These are phyloP conservation scores for Acipenser oxyrinchus DNA, from an alignment of 2,797 vertebrate species.

Conservation along the genomic window DNA sequence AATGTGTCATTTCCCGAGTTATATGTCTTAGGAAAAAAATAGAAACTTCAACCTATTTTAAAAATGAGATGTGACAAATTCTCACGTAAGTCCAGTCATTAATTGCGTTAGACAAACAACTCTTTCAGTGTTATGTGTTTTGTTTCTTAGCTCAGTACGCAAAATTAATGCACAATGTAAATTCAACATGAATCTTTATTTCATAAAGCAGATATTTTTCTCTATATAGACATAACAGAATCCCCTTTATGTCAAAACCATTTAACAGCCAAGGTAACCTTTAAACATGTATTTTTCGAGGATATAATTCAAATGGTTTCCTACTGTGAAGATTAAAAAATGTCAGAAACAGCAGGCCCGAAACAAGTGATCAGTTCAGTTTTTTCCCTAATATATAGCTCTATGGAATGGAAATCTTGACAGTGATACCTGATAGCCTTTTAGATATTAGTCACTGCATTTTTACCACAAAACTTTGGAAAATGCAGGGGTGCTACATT, in stretches of 20 bases:
- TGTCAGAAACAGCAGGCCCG: constrained; percentile 6
- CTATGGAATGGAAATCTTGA: constrained; percentile 16
- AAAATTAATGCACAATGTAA: no score
- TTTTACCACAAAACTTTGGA: constrained; percentile 5
- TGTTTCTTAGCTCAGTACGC: no score
- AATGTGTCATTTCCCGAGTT: constrained; percentile 29
- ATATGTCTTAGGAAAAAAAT: not conserved
- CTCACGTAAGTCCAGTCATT: no score
- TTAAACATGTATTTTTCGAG: not conserved
- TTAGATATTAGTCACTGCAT: constrained; percentile 16
- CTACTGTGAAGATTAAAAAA: constrained; percentile 17
- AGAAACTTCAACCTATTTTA: not conserved
- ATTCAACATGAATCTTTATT: no score
- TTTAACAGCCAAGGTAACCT: not conserved
- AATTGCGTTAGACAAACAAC: no score
- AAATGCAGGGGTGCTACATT: not conserved
- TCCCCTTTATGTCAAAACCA: no score
- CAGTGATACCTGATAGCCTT: constrained; percentile 14
- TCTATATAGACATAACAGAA: no score
- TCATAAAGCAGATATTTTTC: no score
- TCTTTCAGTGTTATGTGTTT: no score
- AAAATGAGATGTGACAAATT: constrained; percentile 34
- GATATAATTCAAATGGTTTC: constrained; percentile 14
- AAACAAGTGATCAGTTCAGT: constrained; percentile 9
- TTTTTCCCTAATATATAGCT: not conserved